Conservation (phyloP, 2,888 invertebrate genomes). For the Lomographa bimaculata region DNA sequence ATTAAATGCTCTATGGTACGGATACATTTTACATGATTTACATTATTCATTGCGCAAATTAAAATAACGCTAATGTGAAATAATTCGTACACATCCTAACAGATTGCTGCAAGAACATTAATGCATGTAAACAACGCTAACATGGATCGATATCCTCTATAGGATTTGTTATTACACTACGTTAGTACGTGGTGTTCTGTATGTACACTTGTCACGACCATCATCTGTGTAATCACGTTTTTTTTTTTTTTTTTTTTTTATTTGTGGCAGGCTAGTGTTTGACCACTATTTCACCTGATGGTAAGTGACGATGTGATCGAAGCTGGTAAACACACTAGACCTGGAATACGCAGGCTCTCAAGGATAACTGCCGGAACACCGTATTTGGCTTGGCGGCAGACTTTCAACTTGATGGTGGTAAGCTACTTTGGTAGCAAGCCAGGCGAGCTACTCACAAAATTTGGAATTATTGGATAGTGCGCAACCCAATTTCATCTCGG, state of each 20-base stretch:
- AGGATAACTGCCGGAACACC: no score
- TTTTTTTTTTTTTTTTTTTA: no score
- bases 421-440: no score
- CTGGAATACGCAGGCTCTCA: no score
- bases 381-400: no score
- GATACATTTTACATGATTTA: slow-evolving; percentile 13
- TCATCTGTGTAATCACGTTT: slow-evolving; percentile 70
- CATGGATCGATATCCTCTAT: slow-evolving; percentile 2
- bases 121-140: neutral
- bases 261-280: no score
- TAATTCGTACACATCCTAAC: slow-evolving; percentile 1
- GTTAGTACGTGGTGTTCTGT: no score
- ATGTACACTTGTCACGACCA: slow-evolving; percentile 56
- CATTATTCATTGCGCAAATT: slow-evolving; percentile 13
- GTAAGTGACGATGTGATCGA: no score
- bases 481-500: slow-evolving; percentile 72
- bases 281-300: no score
- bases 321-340: no score
- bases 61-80: slow-evolving; percentile 8
- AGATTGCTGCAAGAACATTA: neutral
- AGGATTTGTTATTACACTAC: slow-evolving; percentile 20
- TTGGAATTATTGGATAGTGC: slow-evolving; percentile 66
- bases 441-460: no score
- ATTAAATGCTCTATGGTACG: slow-evolving; percentile 13
- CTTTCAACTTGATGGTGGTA: no score